Percentiles rank a stretch among this genome's conserved stretches.
phyloP scores from a whole-genome alignment of 2,797 vertebrate genomes.

The Neostethus bicornis region DNA sequence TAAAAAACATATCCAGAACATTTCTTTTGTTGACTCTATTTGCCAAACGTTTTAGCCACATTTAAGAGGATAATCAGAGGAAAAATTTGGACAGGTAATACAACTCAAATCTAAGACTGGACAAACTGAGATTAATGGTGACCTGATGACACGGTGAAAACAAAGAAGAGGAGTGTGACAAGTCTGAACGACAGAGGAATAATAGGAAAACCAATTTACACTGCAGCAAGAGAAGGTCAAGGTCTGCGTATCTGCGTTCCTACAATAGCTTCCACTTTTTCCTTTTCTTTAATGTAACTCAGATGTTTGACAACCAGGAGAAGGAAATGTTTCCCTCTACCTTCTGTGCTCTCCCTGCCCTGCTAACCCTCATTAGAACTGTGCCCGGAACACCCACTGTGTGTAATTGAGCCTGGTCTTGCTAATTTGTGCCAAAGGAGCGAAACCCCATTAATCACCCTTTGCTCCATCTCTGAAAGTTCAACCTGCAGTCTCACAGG shows the following conservation, averaged over 20 bases:
- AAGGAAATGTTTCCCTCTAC: constrained; percentile 8
- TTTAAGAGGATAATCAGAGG: neutral
- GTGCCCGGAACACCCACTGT: constrained; percentile 28
- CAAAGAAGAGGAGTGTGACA: constrained; percentile 11
- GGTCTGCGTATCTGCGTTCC: constrained; percentile 21
- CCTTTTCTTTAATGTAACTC: constrained; percentile 3
- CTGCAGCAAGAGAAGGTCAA: constrained; percentile 2
- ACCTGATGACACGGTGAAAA: constrained; percentile 8
- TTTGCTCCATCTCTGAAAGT: constrained; percentile 32
- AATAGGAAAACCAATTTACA: neutral
- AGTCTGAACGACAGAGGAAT: constrained; percentile 32
- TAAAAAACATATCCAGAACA: neutral
- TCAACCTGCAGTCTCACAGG: constrained; percentile 31
- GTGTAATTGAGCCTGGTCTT: constrained; percentile 41
- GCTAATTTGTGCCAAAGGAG: constrained; percentile 42
- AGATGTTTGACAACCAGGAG: constrained; percentile 7
- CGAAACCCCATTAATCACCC: constrained; percentile 45
- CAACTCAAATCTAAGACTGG: constrained; percentile 6
- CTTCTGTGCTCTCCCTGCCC: constrained; percentile 27
- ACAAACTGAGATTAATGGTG: neutral
- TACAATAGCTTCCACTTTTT: neutral
- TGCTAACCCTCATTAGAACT: constrained; percentile 60
- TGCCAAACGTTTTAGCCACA: neutral
- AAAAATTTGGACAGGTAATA: constrained; percentile 2
- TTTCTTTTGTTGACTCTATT: neutral